Base-by-base conservation (phyloP, 1,140 invertebrate genomes). In the Neuroterus valhalla region DNA sequence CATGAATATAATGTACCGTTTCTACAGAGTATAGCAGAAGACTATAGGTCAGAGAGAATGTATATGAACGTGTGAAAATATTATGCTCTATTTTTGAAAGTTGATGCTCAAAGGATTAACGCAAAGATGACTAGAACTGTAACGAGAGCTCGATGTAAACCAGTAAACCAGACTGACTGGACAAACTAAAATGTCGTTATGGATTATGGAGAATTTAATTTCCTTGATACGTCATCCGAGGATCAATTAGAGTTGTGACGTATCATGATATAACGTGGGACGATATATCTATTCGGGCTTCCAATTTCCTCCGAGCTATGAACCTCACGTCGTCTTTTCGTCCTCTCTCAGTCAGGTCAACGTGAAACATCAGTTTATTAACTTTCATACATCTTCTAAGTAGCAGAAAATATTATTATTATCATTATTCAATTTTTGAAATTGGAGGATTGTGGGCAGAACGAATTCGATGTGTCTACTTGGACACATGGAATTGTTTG, bases 131-230 rank as follows among this genome's bases (percentile, higher is more conserved):
- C 21, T 62, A 23, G 55, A 62, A 62, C 55, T 38, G 5, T 38
- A 38, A 62, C 5, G 26, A n/a, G 14, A 31, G 31, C 26, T 14
- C 8, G 2, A 14, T 3, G 19, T 8, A 38, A 38, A 38, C 14
- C 52, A 55, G 23, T 55, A 14, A 21, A 31, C 23, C 17, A 62
- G 12, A 23, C 52, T 62, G 55, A 62, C 55, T 62, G 26, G 55
- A 62, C 55, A 62, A 62, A 62, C 26, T 62, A 14, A 23, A 62
- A 23, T 23, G 55, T 31, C 31, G 46, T 5, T 38, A 6, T 74
- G 70, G 76, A 70, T 69, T 85, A 82, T 83, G 72, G 68, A 74
- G 68, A 84, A 72, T 83, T 85, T 84, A 82, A 82, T 85, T 86
- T 83, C 80, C 82, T 82, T 84, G 80, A 84, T 83, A 81, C 70